Base-by-base conservation (phyloP, 2,797 vertebrate genomes). In the Gymnodraco acuticeps region DNA sequence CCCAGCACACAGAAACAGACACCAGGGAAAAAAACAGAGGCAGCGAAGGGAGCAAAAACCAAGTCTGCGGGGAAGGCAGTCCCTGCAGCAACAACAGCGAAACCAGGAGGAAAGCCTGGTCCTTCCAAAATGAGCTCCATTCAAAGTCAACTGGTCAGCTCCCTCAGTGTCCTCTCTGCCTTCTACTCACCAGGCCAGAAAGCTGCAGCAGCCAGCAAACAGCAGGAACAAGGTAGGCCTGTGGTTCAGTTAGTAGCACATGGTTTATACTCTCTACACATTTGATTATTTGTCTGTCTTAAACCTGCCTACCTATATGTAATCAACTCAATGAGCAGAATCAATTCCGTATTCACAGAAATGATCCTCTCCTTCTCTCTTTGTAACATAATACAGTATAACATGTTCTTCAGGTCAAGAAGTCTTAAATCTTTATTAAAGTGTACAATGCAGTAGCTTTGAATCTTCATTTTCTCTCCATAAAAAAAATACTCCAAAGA, bases 51-150 rank as follows among this genome's bases (percentile, higher is more conserved):
- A 83, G 82, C 86, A 6, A 43, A 85, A 55, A 83, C 89, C 82
- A 94, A 92, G 74, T 75, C 91, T 45, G 75, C 43, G 0, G 92
- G 90, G 70, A 94, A 94, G 83, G 64, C 86, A 15, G 70, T 51
- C 13, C 84, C 93, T 64, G 64, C 79, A 74, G 70, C 84, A 77
- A 23, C 89, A 61, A 54, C 88, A 19, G 90, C 80, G 56, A 97
- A 92, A 83, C 67, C 91, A 86, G 83, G 92, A 1, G 90, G 91
- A 43, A 95, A 94, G 84, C 77, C 92, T 13, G 93, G 82, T 64
- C 90, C 97, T 52, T 99, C 97, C 70, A 99, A 98, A 93, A 97
- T 99, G 94, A 99, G 97, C 90, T 97, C 97, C 53, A 99, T 99
- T 87, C 97, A 99, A 93, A 97, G 94, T 91, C 98, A 99, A 67